Conservation (phyloP, 2,888 invertebrate species). For the Palloptera scutellata region DNA sequence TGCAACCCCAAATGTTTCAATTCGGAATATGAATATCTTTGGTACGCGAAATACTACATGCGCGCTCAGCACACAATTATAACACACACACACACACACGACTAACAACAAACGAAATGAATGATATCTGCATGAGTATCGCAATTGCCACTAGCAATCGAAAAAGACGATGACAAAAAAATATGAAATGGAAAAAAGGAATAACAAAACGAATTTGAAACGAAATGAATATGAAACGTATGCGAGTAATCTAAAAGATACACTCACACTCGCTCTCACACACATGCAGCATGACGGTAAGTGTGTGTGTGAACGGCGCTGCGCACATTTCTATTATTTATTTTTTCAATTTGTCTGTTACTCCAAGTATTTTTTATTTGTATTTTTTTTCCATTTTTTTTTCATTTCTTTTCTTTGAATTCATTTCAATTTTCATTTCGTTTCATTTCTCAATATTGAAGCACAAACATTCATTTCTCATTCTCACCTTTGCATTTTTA, state of each 20-base stretch:
- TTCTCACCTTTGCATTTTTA: neutral
- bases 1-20: constrained; percentile 20
- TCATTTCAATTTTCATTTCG: constrained; percentile 56
- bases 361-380: constrained; percentile 43
- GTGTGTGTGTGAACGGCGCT: too few species aligned
- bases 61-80: constrained; percentile 21
- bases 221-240: constrained; percentile 50
- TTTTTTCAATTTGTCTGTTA: constrained; percentile 17
- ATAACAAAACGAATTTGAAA: constrained; percentile 33
- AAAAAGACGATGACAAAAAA: constrained; percentile 29
- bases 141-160: constrained; percentile 6
- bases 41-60: constrained; percentile 3
- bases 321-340: constrained; percentile 11
- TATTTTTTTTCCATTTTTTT: constrained; percentile 51
- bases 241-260: constrained; percentile 34
- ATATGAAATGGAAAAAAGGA: constrained; percentile 20
- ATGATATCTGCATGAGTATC: neutral
- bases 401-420: constrained; percentile 47
- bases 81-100: constrained; percentile 2
- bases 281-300: neutral
- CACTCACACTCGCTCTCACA: constrained; percentile 13
- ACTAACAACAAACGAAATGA: neutral
- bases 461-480: constrained; percentile 1
- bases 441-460: constrained; percentile 38
- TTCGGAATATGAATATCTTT: neutral